These are phyloP conservation scores for Heliothis peltigera DNA, from an alignment of 2,888 invertebrate species.

Conservation along the genomic window DNA sequence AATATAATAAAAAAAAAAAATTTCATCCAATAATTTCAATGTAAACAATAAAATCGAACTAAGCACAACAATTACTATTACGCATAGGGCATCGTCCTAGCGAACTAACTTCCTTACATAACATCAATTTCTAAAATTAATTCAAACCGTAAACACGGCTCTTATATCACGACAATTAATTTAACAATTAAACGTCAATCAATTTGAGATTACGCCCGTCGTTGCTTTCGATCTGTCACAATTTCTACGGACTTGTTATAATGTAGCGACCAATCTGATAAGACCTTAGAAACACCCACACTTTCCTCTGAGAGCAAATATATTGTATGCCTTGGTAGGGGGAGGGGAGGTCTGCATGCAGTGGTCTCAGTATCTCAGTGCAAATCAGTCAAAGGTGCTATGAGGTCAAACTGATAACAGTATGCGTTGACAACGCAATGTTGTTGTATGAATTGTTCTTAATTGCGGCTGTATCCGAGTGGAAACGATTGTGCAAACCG, in stretches of 20 bases:
- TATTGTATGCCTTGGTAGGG: conserved; percentile 31
- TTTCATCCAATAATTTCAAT: background rate
- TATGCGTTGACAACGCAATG: conserved; percentile 77
- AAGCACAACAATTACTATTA: conserved; percentile 21
- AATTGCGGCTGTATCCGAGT: conserved; percentile 73
- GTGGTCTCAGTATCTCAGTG: conserved; percentile 73
- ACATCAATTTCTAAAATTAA: conserved; percentile 68
- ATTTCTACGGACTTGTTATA: conserved; percentile 63
- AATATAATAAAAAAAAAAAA: background rate
- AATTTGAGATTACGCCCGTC: conserved; percentile 70
- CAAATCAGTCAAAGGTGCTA: conserved; percentile 84
- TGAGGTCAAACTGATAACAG: conserved; percentile 73
- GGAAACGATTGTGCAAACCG: conserved; percentile 61
- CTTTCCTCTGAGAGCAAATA: conserved; percentile 18
- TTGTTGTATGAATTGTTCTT: conserved; percentile 69
- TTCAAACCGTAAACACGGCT: conserved; percentile 61
- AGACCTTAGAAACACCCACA: conserved; percentile 52
- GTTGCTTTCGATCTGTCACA: conserved; percentile 75
- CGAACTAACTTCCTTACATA: conserved; percentile 51
- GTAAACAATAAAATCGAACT: background rate
- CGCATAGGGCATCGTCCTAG: conserved; percentile 52
- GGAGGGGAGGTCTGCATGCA: conserved; percentile 60
- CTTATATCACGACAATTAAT: conserved; percentile 77
- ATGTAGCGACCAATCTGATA: conserved; percentile 60
- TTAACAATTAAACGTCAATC: conserved; percentile 76